phyloP scores from a whole-genome alignment of 2,888 invertebrate genomes.

The Agrochola lota region DNA sequence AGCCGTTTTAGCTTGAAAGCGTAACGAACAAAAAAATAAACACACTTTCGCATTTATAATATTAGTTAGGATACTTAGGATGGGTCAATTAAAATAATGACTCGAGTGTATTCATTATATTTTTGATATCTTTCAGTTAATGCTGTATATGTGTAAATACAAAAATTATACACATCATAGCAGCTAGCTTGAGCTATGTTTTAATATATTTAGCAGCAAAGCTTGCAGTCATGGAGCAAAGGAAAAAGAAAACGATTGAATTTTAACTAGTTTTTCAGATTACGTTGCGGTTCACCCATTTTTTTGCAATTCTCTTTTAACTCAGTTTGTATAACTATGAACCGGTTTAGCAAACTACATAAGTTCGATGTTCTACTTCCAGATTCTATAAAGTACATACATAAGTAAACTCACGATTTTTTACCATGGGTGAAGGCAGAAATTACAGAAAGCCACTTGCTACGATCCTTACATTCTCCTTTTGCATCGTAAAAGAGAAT shows the following conservation, averaged over 20 bases:
- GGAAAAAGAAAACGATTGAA: slow-evolving; percentile 7
- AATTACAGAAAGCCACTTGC: no score
- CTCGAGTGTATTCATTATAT: neutral
- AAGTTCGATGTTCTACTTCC: neutral
- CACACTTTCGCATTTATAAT: no score
- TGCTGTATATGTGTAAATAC: neutral
- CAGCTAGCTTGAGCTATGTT: neutral
- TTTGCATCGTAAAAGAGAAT: no score
- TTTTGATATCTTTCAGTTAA: neutral
- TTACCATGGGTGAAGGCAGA: no score
- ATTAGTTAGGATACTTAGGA: no score
- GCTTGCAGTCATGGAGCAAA: neutral
- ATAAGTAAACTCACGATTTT: no score
- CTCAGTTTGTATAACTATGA: neutral
- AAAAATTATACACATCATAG: neutral
- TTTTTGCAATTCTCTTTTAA: slow-evolving; percentile 18
- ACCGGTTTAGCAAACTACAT: neutral
- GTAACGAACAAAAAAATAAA: no score
- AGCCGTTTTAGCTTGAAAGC: no score
- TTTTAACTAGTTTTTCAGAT: slow-evolving; percentile 29
- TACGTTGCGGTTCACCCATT: slow-evolving; percentile 20
- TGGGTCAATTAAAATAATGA: neutral
- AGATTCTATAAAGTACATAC: neutral
- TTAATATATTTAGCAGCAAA: slow-evolving; percentile 14
- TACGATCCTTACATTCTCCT: no score